Evolutionary conservation across 2,113 vertebrate genomes (phyloP).

Genomic region (Nycticebus coucang): DNA sequence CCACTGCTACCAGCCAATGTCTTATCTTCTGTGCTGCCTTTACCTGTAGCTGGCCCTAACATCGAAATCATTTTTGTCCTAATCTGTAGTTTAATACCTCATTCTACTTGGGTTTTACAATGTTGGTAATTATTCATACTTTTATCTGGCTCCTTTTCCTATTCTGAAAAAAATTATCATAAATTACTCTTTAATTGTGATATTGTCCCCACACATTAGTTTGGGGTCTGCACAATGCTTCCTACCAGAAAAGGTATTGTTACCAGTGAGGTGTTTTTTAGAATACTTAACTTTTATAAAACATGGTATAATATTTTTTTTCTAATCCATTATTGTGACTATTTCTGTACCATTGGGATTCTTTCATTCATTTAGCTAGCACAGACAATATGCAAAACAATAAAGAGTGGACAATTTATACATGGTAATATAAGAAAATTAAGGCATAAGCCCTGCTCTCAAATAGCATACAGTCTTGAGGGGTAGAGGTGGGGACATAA

Average conservation of each 20-base stretch:
- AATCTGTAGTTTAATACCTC: neutral
- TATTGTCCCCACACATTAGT: neutral
- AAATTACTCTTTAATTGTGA: slow-evolving; percentile 11
- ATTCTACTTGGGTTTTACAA: neutral
- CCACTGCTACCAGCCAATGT: neutral
- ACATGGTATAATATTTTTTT: neutral
- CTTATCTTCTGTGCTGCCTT: neutral
- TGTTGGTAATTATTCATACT: neutral
- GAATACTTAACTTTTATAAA: neutral
- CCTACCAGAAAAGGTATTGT: neutral
- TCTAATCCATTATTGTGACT: neutral
- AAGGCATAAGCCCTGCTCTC: neutral
- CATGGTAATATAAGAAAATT: neutral
- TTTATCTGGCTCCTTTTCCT: neutral
- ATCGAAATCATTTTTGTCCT: neutral
- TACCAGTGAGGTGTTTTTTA: neutral
- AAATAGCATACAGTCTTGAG: neutral
- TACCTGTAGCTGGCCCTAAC: neutral
- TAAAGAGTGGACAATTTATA: neutral
- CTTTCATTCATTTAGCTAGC: neutral
- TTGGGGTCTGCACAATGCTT: neutral
- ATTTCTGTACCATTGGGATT: neutral
- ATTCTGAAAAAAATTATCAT: neutral
- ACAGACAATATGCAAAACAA: neutral
- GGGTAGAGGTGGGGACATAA: neutral